Evolutionary conservation across 2,113 vertebrate genomes (phyloP), one percentile per base, ranked within the genome.

Genomic region (Phocoena sinus): DNA sequence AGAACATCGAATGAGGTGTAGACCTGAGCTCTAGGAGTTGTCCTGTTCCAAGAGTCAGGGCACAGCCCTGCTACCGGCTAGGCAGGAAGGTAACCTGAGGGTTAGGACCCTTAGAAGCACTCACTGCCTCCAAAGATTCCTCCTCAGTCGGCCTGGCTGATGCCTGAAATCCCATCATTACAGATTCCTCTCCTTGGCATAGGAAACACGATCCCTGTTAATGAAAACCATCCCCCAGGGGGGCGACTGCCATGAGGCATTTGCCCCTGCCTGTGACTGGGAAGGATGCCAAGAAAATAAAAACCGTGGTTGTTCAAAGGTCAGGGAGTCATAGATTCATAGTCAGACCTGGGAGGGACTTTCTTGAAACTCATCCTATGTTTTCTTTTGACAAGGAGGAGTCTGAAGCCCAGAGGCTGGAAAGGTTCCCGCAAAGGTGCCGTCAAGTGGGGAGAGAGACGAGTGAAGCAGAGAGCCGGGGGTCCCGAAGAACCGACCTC

Each of bases 11-110:
- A 0, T 1, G 11, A 58, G 23, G 36, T 13, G 31, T 74, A 80
- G 9, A 63, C 8, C 26, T 50, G 63, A 84, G 20, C 8, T 12
- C 38, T 18, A 28, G 18, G 47, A 7, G 5, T 13, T 23, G 17
- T 41, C 62, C 38, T 60, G 17, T 0, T 20, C 23, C 31, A 28
- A 1, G 0, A 65, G 23, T 26, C 18, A 18, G 9, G 15, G 38
- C 1, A 21, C 28, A 31, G 6, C 15, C 15, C 15, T 13, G 26
- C 38, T 38, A 6, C 21, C 2, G 0, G 12, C 28, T n/a, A 58
- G 6, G n/a, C 28, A 67, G 63, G 33, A 83, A 47, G 10, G 14
- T 58, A 33, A 63, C 31, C 2, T 3, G 1, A 63, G 3, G 26
- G 63, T 70, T 38, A 6, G 33, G 36, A 28, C 36, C 13, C 5